phyloP scores from a whole-genome alignment of 2,113 vertebrate species.

The Pantherophis guttatus region DNA sequence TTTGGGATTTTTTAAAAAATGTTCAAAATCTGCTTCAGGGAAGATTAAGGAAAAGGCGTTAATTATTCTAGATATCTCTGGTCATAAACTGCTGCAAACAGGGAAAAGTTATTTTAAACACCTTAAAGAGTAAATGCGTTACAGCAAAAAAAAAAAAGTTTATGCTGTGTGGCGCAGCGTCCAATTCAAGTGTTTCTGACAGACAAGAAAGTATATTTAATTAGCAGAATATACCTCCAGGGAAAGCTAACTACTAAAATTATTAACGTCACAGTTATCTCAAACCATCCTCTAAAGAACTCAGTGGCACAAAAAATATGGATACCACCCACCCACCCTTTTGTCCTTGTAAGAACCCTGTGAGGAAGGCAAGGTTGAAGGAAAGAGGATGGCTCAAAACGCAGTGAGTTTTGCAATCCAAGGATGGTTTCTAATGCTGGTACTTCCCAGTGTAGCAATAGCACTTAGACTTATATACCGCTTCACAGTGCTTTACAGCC shows the following conservation, averaged over 20 bases:
- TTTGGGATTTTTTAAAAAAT: background rate
- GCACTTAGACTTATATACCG: too few species aligned
- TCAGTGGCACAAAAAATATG: background rate
- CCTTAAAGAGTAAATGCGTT: background rate
- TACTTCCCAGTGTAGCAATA: background rate
- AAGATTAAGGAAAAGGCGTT: background rate
- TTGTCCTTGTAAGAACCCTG: background rate
- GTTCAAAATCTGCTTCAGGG: background rate
- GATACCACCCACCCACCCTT: background rate
- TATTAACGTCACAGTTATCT: background rate
- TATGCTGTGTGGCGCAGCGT: background rate
- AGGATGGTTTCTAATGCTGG: background rate
- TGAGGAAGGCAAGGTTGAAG: background rate
- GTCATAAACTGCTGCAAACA: background rate
- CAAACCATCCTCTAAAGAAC: background rate
- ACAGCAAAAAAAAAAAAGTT: background rate
- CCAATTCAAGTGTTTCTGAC: background rate
- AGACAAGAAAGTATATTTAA: background rate
- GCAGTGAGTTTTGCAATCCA: background rate
- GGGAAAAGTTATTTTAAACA: background rate
- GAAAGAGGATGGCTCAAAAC: background rate
- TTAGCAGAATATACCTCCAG: background rate
- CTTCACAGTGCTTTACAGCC: too few species aligned
- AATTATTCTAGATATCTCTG: background rate
- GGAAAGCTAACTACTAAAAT: background rate